Evolutionary conservation across 2,797 vertebrate genomes (phyloP), one percentile per base, ranked within the genome.

Genomic region (Etheostoma perlongum): DNA sequence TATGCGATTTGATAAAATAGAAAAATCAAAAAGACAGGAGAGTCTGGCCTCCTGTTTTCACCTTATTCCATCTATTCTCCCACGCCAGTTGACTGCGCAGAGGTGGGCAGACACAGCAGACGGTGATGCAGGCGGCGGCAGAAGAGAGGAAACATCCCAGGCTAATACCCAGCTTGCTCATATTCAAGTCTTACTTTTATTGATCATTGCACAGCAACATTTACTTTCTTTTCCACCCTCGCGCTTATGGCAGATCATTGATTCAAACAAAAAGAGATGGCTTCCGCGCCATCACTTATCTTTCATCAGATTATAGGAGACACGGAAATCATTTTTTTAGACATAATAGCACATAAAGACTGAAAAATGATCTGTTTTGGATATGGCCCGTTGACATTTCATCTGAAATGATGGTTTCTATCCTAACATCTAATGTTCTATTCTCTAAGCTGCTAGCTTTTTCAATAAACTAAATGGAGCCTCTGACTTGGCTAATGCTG

Each of bases 391-490:
- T 78, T 87, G 86, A 87, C 79, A 69, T 85, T 88, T 89, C 81
- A 85, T 89, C 77, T 86, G 70, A 63, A 76, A 68, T 72, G 81
- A 87, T 69, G 76, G 69, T 76, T 86, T 83, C 83, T 61, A 74
- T 75, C 81, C 77, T 79, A 68, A 90, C 86, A 83, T 83, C 57
- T 73, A 76, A 85, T 82, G 83, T 23, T 78, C 82, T n/a, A 62
- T 82, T 81, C 77, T 76, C 72, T 76, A 59, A 89, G 84, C 83
- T 66, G 70, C 59, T 69, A 46, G 83, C 87, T 68, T 87, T 91
- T 91, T 81, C 87, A 90, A 89, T 91, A 91, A 87, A 80, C 81
- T 74, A 85, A 93, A 92, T 88, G 85, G 88, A 87, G 81, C 67
- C 79, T 87, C 66, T 33, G 74, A 81, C 76, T 83, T 73, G 68